phyloP scores from a whole-genome alignment of 2,888 invertebrate genomes.

The Calameuta filiformis region DNA sequence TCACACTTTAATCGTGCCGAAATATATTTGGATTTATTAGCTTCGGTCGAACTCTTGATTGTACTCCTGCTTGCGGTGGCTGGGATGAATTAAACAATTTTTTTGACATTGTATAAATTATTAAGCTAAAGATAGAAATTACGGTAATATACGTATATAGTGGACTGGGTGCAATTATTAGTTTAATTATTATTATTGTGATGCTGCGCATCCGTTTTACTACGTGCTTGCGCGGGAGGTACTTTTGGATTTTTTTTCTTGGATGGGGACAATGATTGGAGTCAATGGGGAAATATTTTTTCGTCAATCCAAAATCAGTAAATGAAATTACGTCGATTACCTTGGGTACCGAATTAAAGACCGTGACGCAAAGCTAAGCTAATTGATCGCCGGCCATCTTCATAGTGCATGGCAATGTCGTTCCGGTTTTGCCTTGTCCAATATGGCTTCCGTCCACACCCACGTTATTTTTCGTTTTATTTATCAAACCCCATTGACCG shows the following conservation, averaged over 20 bases:
- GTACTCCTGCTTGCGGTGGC: too few relatives aligned
- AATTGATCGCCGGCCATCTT: background rate
- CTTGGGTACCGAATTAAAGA: background rate
- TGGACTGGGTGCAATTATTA: background rate
- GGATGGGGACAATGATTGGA: background rate
- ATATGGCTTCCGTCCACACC: background rate
- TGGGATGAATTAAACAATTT: too few relatives aligned
- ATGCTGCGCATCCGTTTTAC: background rate
- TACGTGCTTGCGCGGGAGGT: too few relatives aligned
- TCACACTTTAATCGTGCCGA: too few relatives aligned
- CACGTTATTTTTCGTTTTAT: background rate
- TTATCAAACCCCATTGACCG: background rate
- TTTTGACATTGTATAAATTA: background rate
- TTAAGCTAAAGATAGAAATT: background rate
- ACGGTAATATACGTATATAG: background rate
- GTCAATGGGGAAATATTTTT: background rate
- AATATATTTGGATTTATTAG: too few relatives aligned
- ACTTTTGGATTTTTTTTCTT: too few relatives aligned
- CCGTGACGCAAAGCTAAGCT: background rate
- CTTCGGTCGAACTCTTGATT: too few relatives aligned
- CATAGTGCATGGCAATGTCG: background rate
- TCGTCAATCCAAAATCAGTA: background rate
- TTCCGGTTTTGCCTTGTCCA: background rate
- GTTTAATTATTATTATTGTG: background rate
- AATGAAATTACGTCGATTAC: background rate